These are phyloP conservation scores for Leptinotarsa texana DNA, from an alignment of 1,140 invertebrate genomes.

Conservation along the genomic window DNA sequence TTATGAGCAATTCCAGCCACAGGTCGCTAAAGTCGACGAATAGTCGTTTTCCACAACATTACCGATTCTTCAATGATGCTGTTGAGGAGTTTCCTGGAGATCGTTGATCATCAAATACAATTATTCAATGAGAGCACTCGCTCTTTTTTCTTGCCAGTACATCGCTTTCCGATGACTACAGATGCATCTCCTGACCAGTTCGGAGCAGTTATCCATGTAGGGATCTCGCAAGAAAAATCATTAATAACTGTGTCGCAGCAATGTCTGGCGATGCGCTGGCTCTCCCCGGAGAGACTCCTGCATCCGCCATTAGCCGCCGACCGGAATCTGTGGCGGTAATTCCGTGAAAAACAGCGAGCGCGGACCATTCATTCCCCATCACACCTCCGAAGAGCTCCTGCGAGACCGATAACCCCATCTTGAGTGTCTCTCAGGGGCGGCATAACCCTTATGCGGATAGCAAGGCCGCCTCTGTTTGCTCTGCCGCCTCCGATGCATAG, in stretches of 20 bases:
- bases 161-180: too few species aligned
- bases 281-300: conserved; percentile 27
- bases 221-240: background rate
- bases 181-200: too few species aligned
- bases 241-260: conserved; percentile 27
- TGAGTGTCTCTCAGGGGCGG: conserved; percentile 50
- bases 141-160: too few species aligned
- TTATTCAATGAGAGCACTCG: too few species aligned
- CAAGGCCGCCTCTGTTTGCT: conserved; percentile 32
- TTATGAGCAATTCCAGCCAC: conserved; percentile 39
- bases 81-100: too few species aligned
- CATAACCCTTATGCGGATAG: conserved; percentile 53
- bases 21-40: conserved; percentile 24
- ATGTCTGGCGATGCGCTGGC: conserved; percentile 31
- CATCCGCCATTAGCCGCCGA: conserved; percentile 38
- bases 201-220: too few species aligned
- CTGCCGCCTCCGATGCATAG: conserved; percentile 50
- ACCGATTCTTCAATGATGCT: background rate
- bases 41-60: background rate
- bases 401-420: conserved; percentile 55
- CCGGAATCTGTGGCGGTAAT: conserved; percentile 49
- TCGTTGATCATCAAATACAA: too few species aligned
- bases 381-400: conserved; percentile 51
- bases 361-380: conserved; percentile 53
- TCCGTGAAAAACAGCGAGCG: conserved; percentile 47